Evolutionary conservation across 2,888 invertebrate species (phyloP), one percentile per base, ranked within the genome.

Genomic region (Cylloceria caligata): DNA sequence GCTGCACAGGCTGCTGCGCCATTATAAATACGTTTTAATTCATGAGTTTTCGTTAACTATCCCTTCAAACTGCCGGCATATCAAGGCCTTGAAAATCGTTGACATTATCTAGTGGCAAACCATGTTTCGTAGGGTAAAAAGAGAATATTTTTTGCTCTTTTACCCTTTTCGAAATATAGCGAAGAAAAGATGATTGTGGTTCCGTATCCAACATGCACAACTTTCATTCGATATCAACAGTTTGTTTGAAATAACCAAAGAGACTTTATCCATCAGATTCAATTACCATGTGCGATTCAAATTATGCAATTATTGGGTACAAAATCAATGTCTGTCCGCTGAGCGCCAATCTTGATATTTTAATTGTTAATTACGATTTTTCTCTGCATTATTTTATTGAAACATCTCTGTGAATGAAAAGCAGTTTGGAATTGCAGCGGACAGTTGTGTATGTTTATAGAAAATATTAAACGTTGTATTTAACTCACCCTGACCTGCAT

Each of bases 401-500:
- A 19, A 11, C 5, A 6, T 49, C 19, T 27, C 4, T 5, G 42
- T 42, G 21, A 34, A 7, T 9, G 9, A 42, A 13, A 16, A 34
- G 27, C 30, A 57, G 45, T 62, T 74, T 81, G 85, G 83, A 86
- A 80, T 57, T 85, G 85, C 86, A 87, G 86, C 87, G 86, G 85
- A 84, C 86, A 83, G 73, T 57, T 68, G 76, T 65, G 68, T 83
- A 83, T 81, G 80, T 83, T 85, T 69, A 80, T 73, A 74, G 16
- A 80, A 76, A 52, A 64, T 16, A 42, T 36, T 21, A 62, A 60
- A 16, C 36, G 7, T 76, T 65, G 30, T 68, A 34, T 24, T 65
- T 72, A 79, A 92, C 93, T 93, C 88, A 93, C 93, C 93, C 91
- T 93, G 93, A 77, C 90, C 89, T 85, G 92, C 89, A 83, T 93